Base-by-base conservation (phyloP, 2,113 vertebrate species). In the Chelonoidis abingdonii region DNA sequence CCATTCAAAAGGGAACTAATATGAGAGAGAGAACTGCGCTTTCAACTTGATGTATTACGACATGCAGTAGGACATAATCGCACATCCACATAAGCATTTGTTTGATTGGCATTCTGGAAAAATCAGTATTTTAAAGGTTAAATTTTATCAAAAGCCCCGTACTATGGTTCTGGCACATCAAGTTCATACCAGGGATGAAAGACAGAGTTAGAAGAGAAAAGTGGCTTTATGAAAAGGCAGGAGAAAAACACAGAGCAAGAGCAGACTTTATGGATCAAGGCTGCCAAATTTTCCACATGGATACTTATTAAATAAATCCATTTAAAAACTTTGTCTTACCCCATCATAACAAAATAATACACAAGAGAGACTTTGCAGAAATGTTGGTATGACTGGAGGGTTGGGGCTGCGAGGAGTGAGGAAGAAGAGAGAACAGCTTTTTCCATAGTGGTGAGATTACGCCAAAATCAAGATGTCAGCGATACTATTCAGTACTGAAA, bases 41-140 rank as follows among this genome's bases (percentile, higher is more conserved):
- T 3, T 65, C 47, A 3, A 2, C 2, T 0, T 7, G 52, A 29
- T 5, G 49, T 76, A 35, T n/a, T 38, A 72, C 2, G 21, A 72
- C 35, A 38, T 38, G 41, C 22, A 21, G 41, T 5, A 0, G 1
- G 5, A 65, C 7, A 2, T 53, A 44, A 84, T 59, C 17, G 5
- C 59, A 17, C 5, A 6, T 2, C 17, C 1, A 49, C 41, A 29
- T 10, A 19, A 65, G 35, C 0, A 0, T 3, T 76, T 52, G 12
- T 41, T 10, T 6, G 9, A 29, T 1, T 9, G 72, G 84, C 78
- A 84, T 19, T 7, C 75, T 65, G 84, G 29, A 56, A 10, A 6
- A 12, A 78, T 2, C 53, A 4, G 82, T 2, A 4, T 1, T 17
- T 8, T 3, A 19, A 35, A 21, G 53, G 41, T 17, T 21, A 82